Conservation (phyloP, 2,797 vertebrate genomes). For the Phoxinus dragarum region DNA sequence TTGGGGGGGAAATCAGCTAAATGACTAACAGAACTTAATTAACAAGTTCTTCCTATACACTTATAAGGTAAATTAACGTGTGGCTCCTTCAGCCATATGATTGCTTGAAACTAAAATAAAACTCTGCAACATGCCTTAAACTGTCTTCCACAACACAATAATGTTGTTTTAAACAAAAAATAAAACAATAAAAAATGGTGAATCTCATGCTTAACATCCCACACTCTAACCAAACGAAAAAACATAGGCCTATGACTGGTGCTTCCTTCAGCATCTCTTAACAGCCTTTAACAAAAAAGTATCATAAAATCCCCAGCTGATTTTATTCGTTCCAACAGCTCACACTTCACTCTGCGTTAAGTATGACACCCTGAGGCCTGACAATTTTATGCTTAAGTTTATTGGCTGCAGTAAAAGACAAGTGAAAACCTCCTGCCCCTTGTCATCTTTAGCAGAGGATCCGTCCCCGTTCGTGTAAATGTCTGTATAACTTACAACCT, state of each 20-base stretch:
- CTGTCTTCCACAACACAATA: not conserved
- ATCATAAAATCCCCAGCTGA: conserved; percentile 20
- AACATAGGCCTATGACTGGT: not conserved
- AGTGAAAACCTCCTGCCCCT: conserved; percentile 52
- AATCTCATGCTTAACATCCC: not conserved
- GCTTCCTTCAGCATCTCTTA: not conserved
- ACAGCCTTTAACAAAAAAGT: conserved; percentile 14
- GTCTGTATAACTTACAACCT: conserved; percentile 48
- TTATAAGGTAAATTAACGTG: not conserved
- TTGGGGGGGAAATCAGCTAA: too few relatives aligned
- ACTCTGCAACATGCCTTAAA: not conserved
- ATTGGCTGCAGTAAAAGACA: conserved; percentile 52
- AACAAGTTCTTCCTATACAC: not conserved
- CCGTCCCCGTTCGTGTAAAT: conserved; percentile 23
- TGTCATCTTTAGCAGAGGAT: conserved; percentile 45
- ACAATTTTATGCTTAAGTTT: conserved; percentile 53
- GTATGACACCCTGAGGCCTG: conserved; percentile 44
- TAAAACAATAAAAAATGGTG: not conserved
- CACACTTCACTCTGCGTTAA: conserved; percentile 12
- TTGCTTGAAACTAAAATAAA: not conserved
- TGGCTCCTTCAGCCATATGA: not conserved
- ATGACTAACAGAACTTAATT: not conserved
- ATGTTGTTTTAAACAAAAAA: not conserved
- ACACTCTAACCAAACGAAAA: not conserved
- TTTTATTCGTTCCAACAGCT: conserved; percentile 29